Percentiles rank a stretch among this genome's conserved stretches.
phyloP scores from a whole-genome alignment of 2,113 vertebrate species.

The Scomber colias region DNA sequence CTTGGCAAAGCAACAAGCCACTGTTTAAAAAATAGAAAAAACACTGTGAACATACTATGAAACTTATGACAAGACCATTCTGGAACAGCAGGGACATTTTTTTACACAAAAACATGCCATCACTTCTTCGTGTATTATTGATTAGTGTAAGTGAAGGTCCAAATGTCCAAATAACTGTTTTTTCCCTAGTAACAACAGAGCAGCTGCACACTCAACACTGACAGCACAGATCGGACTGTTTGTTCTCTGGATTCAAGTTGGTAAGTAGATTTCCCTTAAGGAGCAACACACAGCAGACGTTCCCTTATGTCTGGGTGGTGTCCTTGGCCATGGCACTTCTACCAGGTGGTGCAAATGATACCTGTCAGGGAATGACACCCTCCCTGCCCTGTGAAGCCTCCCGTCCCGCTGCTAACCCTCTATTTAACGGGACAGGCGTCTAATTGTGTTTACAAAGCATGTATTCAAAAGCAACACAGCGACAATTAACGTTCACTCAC shows the following conservation, averaged over 20 bases:
- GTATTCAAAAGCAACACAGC: not conserved
- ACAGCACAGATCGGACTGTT: slow-evolving; percentile 1
- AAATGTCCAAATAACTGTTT: not conserved
- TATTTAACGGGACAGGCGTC: not conserved
- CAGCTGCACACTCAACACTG: not conserved
- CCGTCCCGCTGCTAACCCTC: not conserved
- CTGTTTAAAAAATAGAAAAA: not conserved
- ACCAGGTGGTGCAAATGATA: slow-evolving; percentile 35
- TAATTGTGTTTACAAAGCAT: not conserved
- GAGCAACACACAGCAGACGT: slow-evolving; percentile 13
- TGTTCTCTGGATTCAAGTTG: slow-evolving; percentile 4
- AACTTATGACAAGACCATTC: not conserved
- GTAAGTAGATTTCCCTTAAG: slow-evolving; percentile 40
- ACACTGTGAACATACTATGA: not conserved
- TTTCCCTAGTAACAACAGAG: not conserved
- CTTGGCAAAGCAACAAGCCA: not conserved
- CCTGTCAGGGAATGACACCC: slow-evolving; percentile 30
- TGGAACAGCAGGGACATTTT: not conserved
- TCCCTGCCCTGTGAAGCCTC: not conserved
- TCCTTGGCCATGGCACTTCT: slow-evolving; percentile 1
- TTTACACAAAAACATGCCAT: not conserved
- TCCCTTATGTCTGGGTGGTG: slow-evolving; percentile 24
- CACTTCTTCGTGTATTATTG: too few relatives aligned
- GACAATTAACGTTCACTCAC: not conserved
- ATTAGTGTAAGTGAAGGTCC: not conserved